Percentiles rank a stretch among this genome's conserved stretches.
Evolutionary conservation across 2,888 invertebrate genomes (phyloP).

Genomic region (Atrina japonica): DNA sequence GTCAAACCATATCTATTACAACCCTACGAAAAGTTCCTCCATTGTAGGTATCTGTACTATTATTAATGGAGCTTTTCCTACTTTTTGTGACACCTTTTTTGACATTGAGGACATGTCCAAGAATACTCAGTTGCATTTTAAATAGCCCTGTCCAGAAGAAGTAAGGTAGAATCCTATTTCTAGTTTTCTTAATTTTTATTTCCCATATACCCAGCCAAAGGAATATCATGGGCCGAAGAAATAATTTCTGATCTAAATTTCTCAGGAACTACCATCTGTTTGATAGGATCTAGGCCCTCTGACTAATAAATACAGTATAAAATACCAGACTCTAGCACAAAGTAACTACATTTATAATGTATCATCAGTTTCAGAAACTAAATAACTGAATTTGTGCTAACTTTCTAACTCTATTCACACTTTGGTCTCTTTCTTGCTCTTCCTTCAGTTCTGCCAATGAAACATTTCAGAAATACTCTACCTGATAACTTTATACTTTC

Average conservation of each 20-base stretch:
- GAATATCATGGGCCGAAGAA: conserved; percentile 13
- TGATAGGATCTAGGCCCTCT: neutral
- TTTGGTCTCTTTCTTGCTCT: neutral
- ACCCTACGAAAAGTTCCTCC: conserved; percentile 5
- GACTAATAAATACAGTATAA: neutral
- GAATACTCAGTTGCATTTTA: conserved; percentile 2
- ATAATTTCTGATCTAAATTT: neutral
- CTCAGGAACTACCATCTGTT: conserved; percentile 6
- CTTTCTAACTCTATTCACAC: neutral
- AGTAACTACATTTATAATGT: too few species aligned
- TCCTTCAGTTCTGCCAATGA: neutral
- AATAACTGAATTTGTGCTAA: too few species aligned
- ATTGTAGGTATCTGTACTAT: conserved; percentile 9
- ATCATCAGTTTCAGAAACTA: neutral
- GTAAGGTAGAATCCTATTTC: conserved; percentile 16
- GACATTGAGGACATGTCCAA: conserved; percentile 7
- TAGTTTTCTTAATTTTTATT: conserved; percentile 26
- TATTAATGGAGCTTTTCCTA: conserved; percentile 8
- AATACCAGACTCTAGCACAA: neutral
- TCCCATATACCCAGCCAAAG: conserved; percentile 15
- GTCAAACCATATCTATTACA: conserved; percentile 13
- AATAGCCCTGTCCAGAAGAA: conserved; percentile 20
- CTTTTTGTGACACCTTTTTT: neutral
- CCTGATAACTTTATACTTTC: neutral
- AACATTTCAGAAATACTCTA: too few species aligned